phyloP scores from a whole-genome alignment of 53 echinoderm and acorn worm species.

The Mesocentrotus franciscanus region DNA sequence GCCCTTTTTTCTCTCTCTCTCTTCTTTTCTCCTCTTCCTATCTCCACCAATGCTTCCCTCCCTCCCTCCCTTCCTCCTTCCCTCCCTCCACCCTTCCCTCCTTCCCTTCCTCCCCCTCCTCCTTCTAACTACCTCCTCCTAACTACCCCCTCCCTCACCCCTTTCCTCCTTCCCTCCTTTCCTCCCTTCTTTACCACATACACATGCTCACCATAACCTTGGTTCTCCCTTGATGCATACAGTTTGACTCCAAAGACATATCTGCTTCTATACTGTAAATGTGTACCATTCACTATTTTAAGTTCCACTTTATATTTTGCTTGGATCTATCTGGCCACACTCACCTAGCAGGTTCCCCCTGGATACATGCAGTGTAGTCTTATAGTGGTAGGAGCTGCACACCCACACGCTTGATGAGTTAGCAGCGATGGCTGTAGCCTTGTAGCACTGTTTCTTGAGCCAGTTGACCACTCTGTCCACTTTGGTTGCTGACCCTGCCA shows the following conservation, averaged over 20 bases:
- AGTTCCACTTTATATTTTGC: too few species aligned
- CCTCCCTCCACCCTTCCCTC: too few species aligned
- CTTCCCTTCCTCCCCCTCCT: too few species aligned
- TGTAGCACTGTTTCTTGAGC: slow-evolving; percentile 81
- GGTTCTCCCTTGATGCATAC: too few species aligned
- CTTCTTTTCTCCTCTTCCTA: background rate
- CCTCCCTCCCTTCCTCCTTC: too few species aligned
- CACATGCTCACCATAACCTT: too few species aligned
- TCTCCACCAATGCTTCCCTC: too few species aligned
- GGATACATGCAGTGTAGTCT: slow-evolving; percentile 92
- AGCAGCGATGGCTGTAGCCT: slow-evolving; percentile 87
- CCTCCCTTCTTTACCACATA: too few species aligned
- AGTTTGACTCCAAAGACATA: background rate
- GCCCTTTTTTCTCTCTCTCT: background rate
- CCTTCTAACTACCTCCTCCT: too few species aligned
- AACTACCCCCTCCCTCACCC: too few species aligned
- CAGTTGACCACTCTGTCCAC: slow-evolving; percentile 81
- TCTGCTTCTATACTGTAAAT: background rate
- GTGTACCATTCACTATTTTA: too few species aligned
- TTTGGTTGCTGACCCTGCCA: slow-evolving; percentile 80
- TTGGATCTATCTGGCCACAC: background rate
- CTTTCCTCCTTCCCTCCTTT: too few species aligned
- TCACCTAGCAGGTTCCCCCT: slow-evolving; percentile 92
- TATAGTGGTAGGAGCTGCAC: slow-evolving; percentile 86
- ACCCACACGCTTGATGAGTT: slow-evolving; percentile 89